Evolutionary conservation across 2,888 invertebrate genomes (phyloP).

Genomic region (Dorcus hopei): DNA sequence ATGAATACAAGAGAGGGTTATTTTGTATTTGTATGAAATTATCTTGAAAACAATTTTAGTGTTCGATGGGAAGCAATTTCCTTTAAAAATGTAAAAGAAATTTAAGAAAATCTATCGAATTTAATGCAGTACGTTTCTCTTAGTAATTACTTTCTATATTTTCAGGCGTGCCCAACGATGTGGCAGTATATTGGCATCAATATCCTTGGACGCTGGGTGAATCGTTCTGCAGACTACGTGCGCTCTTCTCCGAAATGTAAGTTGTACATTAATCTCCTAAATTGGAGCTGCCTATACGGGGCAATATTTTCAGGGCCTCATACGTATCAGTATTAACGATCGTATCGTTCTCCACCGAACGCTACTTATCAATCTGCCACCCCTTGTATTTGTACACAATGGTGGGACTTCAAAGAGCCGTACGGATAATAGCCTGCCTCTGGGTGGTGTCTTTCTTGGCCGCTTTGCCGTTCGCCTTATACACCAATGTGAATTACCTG

Average conservation of each 20-base stretch:
- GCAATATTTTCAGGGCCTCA: constrained; percentile 63
- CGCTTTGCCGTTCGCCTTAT: constrained; percentile 74
- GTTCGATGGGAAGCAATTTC: too few species aligned
- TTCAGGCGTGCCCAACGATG: constrained; percentile 81
- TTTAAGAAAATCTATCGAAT: background rate
- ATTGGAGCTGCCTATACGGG: background rate
- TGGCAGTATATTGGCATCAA: constrained; percentile 82
- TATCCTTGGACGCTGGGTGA: constrained; percentile 83
- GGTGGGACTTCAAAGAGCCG: constrained; percentile 77
- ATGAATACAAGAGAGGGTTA: too few species aligned
- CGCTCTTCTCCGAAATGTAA: constrained; percentile 83
- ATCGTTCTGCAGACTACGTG: constrained; percentile 76
- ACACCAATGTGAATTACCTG: constrained; percentile 71
- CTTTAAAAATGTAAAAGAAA: too few species aligned
- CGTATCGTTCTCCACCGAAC: constrained; percentile 86
- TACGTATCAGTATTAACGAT: constrained; percentile 90
- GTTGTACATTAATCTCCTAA: constrained; percentile 40
- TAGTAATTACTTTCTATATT: constrained; percentile 22
- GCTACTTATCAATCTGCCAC: constrained; percentile 88
- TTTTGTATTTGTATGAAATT: too few species aligned
- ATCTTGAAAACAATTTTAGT: too few species aligned
- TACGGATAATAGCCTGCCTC: constrained; percentile 71
- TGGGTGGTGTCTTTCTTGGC: constrained; percentile 75
- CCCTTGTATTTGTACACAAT: constrained; percentile 79
- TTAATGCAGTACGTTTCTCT: background rate